Evolutionary conservation across 2,888 invertebrate genomes (phyloP).

Genomic region (Diaprepes abbreviatus): DNA sequence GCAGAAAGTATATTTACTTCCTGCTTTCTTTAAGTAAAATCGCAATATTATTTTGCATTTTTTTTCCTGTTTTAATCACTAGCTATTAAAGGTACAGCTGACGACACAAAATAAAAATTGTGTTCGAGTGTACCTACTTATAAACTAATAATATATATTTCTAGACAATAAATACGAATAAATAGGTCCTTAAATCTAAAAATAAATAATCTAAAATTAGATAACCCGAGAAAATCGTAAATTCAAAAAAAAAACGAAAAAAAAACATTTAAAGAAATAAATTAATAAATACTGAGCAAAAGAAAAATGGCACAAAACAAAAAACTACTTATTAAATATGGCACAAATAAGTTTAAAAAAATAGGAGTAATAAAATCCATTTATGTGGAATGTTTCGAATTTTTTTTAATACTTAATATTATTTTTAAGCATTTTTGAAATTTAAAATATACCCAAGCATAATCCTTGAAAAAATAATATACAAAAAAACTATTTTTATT

Average conservation of each 20-base stretch:
- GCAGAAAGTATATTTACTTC: too few species aligned
- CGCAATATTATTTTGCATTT: too few species aligned
- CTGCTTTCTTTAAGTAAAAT: too few species aligned
- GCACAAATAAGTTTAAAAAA: conserved; percentile 3
- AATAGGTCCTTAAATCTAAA: conserved; percentile 29
- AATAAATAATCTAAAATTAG: conserved; percentile 20
- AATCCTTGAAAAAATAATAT: not conserved
- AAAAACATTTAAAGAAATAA: conserved; percentile 15
- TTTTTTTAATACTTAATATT: not conserved
- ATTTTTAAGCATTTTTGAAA: not conserved
- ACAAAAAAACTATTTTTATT: not conserved
- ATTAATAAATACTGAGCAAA: conserved; percentile 15
- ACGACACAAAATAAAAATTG: too few species aligned
- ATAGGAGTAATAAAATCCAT: not conserved
- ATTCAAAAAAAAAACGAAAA: conserved; percentile 2
- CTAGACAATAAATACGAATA: conserved; percentile 22
- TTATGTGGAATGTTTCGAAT: conserved; percentile 27
- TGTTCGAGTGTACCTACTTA: not conserved
- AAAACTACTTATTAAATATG: not conserved
- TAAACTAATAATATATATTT: not conserved
- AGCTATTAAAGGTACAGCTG: too few species aligned
- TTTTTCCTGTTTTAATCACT: too few species aligned
- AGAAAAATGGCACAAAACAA: not conserved
- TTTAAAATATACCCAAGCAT: not conserved
- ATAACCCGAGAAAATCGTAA: conserved; percentile 3